Conservation (phyloP, 2,888 invertebrate species). For the Pheosia tremula region DNA sequence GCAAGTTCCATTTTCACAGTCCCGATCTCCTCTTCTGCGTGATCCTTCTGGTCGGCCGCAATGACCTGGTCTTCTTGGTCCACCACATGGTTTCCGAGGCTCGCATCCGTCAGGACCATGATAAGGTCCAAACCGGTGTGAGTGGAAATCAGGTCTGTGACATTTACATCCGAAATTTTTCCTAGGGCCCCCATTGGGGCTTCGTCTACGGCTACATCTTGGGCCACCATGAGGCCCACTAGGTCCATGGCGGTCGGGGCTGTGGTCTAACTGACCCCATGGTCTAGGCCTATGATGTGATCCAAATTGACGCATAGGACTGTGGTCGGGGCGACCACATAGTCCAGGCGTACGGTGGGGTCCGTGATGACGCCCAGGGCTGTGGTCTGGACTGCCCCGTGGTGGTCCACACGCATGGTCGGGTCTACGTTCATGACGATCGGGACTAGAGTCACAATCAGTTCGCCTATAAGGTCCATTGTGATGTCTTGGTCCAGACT, state of each 20-base stretch:
- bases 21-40: slow-evolving; percentile 10
- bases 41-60: slow-evolving; percentile 8
- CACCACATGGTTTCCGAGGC: neutral
- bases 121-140: neutral
- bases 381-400: neutral
- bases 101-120: neutral
- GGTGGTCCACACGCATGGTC: neutral
- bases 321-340: neutral
- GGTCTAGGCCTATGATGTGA: neutral
- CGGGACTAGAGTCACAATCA: slow-evolving; percentile 11
- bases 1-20: slow-evolving; percentile 17
- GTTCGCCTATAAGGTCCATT: slow-evolving; percentile 12
- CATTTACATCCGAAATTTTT: slow-evolving; percentile 1
- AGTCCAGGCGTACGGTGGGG: neutral
- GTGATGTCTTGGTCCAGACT: slow-evolving; percentile 1
- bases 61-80: slow-evolving; percentile 4
- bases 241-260: neutral
- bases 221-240: neutral
- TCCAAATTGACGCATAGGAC: neutral
- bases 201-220: neutral
- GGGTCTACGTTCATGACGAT: slow-evolving; percentile 4
- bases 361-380: slow-evolving; percentile 1
- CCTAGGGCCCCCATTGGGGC: neutral
- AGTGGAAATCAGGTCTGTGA: slow-evolving; percentile 2
- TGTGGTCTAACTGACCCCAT: neutral